phyloP scores from a whole-genome alignment of 2,888 invertebrate species.

The Callinectes sapidus region DNA sequence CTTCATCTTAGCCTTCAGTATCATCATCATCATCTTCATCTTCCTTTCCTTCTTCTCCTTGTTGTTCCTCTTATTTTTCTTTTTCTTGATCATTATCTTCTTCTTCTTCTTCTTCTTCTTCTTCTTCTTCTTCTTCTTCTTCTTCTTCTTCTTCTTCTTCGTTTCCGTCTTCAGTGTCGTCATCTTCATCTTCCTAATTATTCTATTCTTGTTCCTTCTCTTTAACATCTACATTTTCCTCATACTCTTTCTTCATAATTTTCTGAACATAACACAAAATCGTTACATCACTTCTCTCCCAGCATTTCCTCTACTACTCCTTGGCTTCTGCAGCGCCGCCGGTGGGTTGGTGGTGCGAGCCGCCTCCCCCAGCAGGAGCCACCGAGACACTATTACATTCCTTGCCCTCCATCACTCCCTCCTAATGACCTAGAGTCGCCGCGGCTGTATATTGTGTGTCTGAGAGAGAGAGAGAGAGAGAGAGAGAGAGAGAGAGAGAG shows the following conservation, averaged over 20 bases:
- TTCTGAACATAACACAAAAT: background rate
- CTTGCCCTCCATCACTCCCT: constrained; percentile 18
- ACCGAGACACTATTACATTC: constrained; percentile 4
- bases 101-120: background rate
- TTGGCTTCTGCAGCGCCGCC: background rate
- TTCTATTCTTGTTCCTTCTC: background rate
- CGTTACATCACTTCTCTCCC: background rate
- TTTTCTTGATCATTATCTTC: too few relatives aligned
- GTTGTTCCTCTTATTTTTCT: too few relatives aligned
- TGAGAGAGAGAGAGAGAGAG: constrained; percentile 42
- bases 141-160: background rate
- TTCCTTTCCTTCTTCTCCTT: too few relatives aligned
- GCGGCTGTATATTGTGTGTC: background rate
- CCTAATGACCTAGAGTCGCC: background rate
- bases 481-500: constrained; percentile 28
- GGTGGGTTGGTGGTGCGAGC: background rate
- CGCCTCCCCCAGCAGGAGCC: background rate
- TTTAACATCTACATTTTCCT: background rate
- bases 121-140: background rate
- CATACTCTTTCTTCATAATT: background rate
- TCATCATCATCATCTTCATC: too few relatives aligned
- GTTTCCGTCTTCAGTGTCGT: background rate
- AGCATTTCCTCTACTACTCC: background rate
- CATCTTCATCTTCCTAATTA: background rate
- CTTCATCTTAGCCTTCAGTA: too few relatives aligned